phyloP scores from a whole-genome alignment of 2,113 vertebrate genomes.

The Antechinus flavipes region DNA sequence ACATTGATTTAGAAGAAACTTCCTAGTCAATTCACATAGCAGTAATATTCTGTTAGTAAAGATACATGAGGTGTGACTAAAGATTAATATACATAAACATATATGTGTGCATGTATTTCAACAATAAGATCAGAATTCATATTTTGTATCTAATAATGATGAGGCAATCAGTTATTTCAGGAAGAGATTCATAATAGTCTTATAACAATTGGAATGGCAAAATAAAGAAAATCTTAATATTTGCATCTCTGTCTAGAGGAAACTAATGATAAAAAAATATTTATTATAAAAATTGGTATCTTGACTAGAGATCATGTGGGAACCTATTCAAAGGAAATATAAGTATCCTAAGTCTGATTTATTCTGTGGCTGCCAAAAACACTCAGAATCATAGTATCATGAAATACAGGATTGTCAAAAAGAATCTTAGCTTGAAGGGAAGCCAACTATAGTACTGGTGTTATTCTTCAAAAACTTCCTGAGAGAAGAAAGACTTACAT shows the following conservation, averaged over 20 bases:
- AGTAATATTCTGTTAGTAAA: conserved; percentile 37
- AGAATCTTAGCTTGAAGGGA: conserved; percentile 5
- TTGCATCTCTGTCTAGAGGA: conserved; percentile 7
- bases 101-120: neutral
- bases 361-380: neutral
- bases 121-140: neutral
- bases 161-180: neutral
- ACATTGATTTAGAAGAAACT: conserved; percentile 56
- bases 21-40: conserved; percentile 43
- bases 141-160: neutral
- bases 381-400: neutral
- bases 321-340: conserved; percentile 6
- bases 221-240: neutral
- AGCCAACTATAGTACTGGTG: neutral
- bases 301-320: neutral
- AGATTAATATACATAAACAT: neutral
- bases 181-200: neutral
- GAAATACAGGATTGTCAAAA: conserved; percentile 14
- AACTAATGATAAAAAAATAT: conserved; percentile 1
- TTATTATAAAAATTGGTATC: neutral
- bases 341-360: conserved; percentile 1
- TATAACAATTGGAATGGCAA: neutral
- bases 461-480: neutral
- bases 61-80: conserved; percentile 57
- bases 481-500: conserved; percentile 9